These are phyloP conservation scores for Agelas oroides DNA, from an alignment of 37 sponge, comb jelly and placozoan species.

Conservation along the genomic window DNA sequence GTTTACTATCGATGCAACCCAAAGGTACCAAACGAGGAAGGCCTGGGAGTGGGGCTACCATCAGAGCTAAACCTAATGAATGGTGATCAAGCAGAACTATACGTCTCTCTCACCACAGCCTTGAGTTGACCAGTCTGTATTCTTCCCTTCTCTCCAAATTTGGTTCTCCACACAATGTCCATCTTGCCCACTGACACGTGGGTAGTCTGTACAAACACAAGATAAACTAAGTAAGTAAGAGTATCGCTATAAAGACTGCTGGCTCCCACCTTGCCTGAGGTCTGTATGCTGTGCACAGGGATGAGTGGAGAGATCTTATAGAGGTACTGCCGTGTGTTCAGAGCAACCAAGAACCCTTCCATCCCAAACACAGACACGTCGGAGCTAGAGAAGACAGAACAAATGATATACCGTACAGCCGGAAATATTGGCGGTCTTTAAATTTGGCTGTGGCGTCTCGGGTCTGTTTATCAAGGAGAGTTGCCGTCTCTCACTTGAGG, in stretches of 20 bases:
- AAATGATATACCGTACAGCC: too few species aligned
- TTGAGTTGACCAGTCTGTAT: constrained; percentile 87
- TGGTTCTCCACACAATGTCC: constrained; percentile 87
- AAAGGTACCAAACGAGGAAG: too few species aligned
- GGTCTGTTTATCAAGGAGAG: too few species aligned
- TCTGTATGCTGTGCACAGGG: background rate
- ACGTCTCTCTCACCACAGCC: constrained; percentile 38
- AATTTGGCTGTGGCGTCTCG: too few species aligned
- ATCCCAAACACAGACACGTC: constrained; percentile 65
- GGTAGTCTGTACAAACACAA: background rate
- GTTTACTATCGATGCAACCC: too few species aligned
- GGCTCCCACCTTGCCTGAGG: constrained; percentile 46
- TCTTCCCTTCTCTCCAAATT: constrained; percentile 87
- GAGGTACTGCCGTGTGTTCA: constrained; percentile 78
- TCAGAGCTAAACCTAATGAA: too few species aligned
- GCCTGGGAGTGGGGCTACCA: too few species aligned
- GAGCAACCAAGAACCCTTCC: constrained; percentile 59
- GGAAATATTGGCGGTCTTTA: too few species aligned
- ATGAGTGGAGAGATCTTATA: constrained; percentile 68
- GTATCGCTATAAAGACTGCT: background rate
- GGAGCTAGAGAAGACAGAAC: background rate
- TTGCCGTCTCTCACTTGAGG: too few species aligned
- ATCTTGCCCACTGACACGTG: constrained; percentile 77
- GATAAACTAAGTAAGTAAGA: background rate
- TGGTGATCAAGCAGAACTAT: too few species aligned